Percentiles rank a stretch among this genome's conserved stretches.
Evolutionary conservation across 2,888 invertebrate species (phyloP).

Genomic region (Cantharis rustica): DNA sequence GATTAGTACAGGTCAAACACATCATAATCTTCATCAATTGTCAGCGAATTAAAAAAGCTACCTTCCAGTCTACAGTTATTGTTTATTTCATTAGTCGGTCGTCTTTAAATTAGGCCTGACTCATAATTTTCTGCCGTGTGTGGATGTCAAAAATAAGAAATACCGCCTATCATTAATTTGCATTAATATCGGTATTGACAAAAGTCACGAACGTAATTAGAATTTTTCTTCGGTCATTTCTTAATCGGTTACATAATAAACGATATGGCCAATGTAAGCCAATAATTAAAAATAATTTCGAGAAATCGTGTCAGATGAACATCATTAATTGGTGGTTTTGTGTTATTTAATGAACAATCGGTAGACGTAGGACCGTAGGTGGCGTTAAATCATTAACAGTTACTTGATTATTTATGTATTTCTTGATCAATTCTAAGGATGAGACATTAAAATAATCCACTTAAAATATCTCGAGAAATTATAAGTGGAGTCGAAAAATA

Average conservation of each 20-base stretch:
- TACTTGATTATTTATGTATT: constrained; percentile 40
- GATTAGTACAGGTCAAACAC: too few relatives aligned
- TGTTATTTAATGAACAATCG: constrained; percentile 42
- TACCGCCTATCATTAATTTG: neutral
- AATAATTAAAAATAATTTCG: neutral
- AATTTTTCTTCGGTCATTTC: neutral
- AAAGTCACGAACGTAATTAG: neutral
- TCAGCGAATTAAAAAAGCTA: neutral
- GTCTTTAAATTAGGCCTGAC: neutral
- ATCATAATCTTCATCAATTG: neutral
- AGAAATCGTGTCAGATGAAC: neutral
- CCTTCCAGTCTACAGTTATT: neutral
- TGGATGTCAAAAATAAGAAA: neutral
- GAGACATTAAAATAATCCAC: constrained; percentile 2
- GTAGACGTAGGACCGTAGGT: constrained; percentile 39
- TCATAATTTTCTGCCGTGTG: neutral
- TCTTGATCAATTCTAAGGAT: constrained; percentile 28
- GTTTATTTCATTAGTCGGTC: neutral
- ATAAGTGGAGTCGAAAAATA: neutral
- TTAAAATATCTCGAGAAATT: neutral
- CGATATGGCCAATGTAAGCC: neutral
- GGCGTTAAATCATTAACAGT: constrained; percentile 44
- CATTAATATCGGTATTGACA: neutral
- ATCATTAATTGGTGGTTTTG: constrained; percentile 43
- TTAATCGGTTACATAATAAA: neutral